Evolutionary conservation across 2,797 vertebrate species (phyloP), one percentile per base, ranked within the genome.

Genomic region (Acridotheres tristis): DNA sequence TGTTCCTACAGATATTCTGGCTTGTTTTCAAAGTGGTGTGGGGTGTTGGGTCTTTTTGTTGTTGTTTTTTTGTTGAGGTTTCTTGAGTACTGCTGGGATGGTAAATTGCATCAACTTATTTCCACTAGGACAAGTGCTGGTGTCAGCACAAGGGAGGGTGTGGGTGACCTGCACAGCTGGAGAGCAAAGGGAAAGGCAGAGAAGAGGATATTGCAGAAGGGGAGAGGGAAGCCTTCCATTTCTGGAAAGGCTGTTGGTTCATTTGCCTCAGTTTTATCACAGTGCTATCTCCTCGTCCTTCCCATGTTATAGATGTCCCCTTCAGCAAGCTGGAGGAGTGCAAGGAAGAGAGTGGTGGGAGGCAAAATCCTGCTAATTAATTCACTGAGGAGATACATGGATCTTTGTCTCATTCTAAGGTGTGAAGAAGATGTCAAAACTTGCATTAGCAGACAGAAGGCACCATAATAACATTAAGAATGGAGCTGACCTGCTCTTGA

Each of bases 391-490:
- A 82, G 63, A 38, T 40, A 25, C 0, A 13, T 10, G 16, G 38
- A 20, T 71, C 62, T 83, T 68, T 65, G 57, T 72, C 57, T 95
- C 65, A 26, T 54, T 5, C 68, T 92, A 15, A 67, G 42, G 34
- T 68, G 55, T 51, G 77, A 76, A 30, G 59, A 71, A 30, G 59
- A 71, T 91, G 91, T 85, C 86, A 91, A 90, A 89, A 94, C 76
- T 81, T 91, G 91, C 48, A 51, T 67, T 89, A 73, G 55, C 61
- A 91, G 91, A 88, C 87, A 91, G 85, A 93, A 96, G 68, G 45
- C 90, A 85, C 51, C 29, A 19, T 77, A 68, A 61, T 26, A 85
- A 59, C 59, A 47, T 48, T 42, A 84, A 86, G 76, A 89, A 78
- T 38, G 55, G 76, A 92, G 62, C 43, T 89, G 89, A 85, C 58